phyloP scores from a whole-genome alignment of 2,797 vertebrate genomes.

The Morus bassanus region DNA sequence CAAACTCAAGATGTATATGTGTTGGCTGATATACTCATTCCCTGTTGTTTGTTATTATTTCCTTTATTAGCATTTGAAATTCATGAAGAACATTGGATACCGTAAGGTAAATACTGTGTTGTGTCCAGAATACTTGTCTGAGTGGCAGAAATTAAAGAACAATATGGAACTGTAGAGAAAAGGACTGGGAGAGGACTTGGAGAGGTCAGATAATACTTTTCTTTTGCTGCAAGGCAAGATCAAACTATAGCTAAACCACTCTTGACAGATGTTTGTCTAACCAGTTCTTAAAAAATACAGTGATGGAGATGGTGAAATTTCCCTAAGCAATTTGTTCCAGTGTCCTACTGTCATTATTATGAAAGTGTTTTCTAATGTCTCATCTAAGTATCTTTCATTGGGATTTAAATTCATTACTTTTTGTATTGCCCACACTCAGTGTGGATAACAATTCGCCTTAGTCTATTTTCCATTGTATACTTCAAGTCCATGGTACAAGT shows the following conservation, averaged over 20 bases:
- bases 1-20: slow-evolving; percentile 35
- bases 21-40: slow-evolving; percentile 29
- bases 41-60: slow-evolving; percentile 33
- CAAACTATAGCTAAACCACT: neutral
- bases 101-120: neutral
- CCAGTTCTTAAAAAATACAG: neutral
- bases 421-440: neutral
- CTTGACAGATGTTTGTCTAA: neutral
- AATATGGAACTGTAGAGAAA: neutral
- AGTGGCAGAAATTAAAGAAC: neutral
- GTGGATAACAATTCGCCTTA: neutral
- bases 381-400: neutral
- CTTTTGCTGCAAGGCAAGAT: neutral
- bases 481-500: neutral
- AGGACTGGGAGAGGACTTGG: neutral
- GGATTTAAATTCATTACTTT: neutral
- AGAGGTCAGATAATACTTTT: neutral
- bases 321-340: neutral
- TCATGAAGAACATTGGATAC: neutral
- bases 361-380: neutral
- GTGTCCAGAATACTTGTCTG: neutral
- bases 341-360: neutral
- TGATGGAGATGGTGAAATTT: neutral
- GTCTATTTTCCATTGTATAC: neutral
- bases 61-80: slow-evolving; percentile 54